A percentile compares a stretch with the other conserved stretches of the same genome.
These are phyloP conservation scores for Xiphophorus couchianus DNA, from an alignment of 2,113 vertebrate species.

Conservation along the genomic window DNA sequence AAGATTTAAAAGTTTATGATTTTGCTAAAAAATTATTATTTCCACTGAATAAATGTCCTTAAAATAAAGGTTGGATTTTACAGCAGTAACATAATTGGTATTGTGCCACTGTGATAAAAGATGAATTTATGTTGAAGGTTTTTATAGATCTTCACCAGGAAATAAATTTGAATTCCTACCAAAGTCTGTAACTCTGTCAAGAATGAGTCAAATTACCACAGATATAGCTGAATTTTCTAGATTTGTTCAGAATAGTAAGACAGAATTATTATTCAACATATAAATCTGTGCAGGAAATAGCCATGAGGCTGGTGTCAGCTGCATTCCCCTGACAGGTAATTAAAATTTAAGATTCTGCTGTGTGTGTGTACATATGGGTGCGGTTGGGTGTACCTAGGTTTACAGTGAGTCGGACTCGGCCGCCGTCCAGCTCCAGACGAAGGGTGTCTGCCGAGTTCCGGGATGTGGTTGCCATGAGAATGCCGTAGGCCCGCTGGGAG, in stretches of 20 bases:
- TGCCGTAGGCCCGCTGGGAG: slow-evolving; percentile 95
- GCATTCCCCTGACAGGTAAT: slow-evolving; percentile 51
- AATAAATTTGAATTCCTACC: background rate
- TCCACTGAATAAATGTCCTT: background rate
- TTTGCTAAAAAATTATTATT: background rate
- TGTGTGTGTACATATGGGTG: slow-evolving; percentile 41
- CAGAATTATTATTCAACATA: slow-evolving; percentile 33
- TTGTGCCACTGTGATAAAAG: background rate
- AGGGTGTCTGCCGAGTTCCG: slow-evolving; percentile 97
- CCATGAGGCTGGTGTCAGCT: slow-evolving; percentile 48
- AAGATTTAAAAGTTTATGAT: background rate
- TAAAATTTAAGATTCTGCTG: slow-evolving; percentile 31
- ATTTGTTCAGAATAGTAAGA: background rate
- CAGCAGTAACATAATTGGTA: background rate
- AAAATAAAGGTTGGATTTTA: background rate
- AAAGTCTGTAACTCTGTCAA: slow-evolving; percentile 4
- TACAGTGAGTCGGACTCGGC: slow-evolving; percentile 97
- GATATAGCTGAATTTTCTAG: slow-evolving; percentile 9
- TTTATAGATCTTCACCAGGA: no score
- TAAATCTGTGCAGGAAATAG: slow-evolving; percentile 37
- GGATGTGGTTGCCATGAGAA: slow-evolving; percentile 98
- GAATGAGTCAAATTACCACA: slow-evolving; percentile 3
- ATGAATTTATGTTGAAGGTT: background rate
- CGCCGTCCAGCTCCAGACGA: slow-evolving; percentile 94
- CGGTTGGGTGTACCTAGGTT: slow-evolving; percentile 90